phyloP scores from a whole-genome alignment of 2,797 vertebrate genomes.

The Acanthurus lineatus region DNA sequence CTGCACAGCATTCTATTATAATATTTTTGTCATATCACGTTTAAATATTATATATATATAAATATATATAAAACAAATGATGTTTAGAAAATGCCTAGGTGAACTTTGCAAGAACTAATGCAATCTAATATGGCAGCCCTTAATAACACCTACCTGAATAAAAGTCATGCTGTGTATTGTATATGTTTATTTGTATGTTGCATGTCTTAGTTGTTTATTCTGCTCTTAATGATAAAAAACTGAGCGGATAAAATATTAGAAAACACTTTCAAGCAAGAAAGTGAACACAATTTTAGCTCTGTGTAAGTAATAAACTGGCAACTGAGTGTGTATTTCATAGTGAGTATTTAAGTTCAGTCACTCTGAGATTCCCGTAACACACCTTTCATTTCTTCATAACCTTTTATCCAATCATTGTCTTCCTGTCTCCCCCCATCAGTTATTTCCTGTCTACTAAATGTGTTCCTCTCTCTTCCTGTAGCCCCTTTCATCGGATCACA shows the following conservation, averaged over 20 bases:
- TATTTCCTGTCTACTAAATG: slow-evolving; percentile 36
- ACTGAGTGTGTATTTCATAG: not conserved
- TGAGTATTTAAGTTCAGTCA: slow-evolving; percentile 4
- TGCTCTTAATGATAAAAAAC: not conserved
- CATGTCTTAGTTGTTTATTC: not conserved
- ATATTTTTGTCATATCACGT: not conserved
- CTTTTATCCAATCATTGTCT: slow-evolving; percentile 37
- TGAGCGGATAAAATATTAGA: not conserved
- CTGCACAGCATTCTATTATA: not conserved
- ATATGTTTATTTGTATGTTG: too few species aligned
- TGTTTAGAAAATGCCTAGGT: not conserved
- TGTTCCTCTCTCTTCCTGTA: slow-evolving; percentile 21
- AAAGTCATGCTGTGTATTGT: not conserved
- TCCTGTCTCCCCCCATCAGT: slow-evolving; percentile 35
- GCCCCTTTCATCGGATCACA: slow-evolving; percentile 37
- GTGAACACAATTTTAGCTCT: not conserved
- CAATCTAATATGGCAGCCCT: too few species aligned
- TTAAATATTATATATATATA: not conserved
- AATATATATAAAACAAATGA: not conserved
- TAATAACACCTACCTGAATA: not conserved
- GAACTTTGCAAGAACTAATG: not conserved
- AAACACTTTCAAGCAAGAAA: not conserved
- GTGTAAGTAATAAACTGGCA: slow-evolving; percentile 6
- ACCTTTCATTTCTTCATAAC: slow-evolving; percentile 17
- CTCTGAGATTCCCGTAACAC: slow-evolving; percentile 29